Base-by-base conservation (phyloP, 1,140 invertebrate species). In the Zaprionus ghesquierei region DNA sequence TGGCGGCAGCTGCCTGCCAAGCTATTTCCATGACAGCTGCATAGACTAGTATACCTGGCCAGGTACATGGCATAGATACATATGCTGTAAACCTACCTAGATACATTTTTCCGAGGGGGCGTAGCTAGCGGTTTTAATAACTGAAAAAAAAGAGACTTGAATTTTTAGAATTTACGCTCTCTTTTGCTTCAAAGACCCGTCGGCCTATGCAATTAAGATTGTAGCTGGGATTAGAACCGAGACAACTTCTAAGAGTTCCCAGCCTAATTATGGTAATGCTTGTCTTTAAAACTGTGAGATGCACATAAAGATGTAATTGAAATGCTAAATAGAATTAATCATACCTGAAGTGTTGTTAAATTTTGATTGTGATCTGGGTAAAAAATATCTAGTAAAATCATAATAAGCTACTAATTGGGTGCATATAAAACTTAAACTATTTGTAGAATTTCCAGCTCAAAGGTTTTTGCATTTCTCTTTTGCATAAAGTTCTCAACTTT, bases 1-100 rank as follows among this genome's bases (percentile, higher is more conserved):
- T 69, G 33, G 50, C 59, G 56, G 27, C 55, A 60, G 50, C 59
- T 73, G 63, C 20, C 62, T 66, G 69, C 29, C 74, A 66, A 61
- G 51, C 41, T 18, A 66, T 68, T 75, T 75, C 44, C 72, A 75
- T 75, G 76, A 58, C 72, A 71, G 61, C 66, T 75, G 65, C 49
- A 72, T 56, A 50, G 50, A 46, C 12, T 46, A n/a, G n/a, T n/a
- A 12, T 15, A 62, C n/a, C n/a, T n/a, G n/a, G 18, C 27, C 41
- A 22, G 27, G 53, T 50, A 35, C 5, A 46, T 33, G 44, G n/a
- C n/a, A n/a, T 58, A 50, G 1, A 51, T 27, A 27, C 15, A 41
- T 53, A 27, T 20, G 12, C 31, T 55, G 25, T 23, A 60, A 44
- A 29, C 55, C 10, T 27, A 5, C 31, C 5, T 15, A 50, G 31